phyloP scores from a whole-genome alignment of 2,888 invertebrate genomes.

The Andrena flavipes region DNA sequence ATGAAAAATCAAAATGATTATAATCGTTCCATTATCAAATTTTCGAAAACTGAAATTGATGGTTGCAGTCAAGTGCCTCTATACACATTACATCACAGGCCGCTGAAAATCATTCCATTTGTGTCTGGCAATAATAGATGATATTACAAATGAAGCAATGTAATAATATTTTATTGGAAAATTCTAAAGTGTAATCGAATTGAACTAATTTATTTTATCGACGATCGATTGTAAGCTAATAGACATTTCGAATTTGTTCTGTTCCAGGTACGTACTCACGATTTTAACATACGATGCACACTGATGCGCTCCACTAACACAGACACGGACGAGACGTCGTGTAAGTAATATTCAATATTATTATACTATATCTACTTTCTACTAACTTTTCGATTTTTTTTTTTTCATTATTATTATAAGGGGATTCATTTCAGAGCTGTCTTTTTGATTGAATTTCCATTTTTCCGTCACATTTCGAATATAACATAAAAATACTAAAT shows the following conservation, averaged over 20 bases:
- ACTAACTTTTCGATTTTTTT: background rate
- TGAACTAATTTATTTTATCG: background rate
- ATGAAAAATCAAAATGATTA: constrained; percentile 1
- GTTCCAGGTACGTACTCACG: constrained; percentile 57
- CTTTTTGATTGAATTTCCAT: too few species aligned
- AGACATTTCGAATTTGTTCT: background rate
- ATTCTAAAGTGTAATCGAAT: background rate
- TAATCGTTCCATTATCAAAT: background rate
- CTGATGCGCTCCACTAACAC: constrained; percentile 62
- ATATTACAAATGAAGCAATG: background rate
- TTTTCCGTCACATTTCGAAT: too few species aligned
- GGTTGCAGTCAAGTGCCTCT: background rate
- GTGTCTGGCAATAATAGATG: background rate
- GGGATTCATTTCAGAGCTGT: background rate
- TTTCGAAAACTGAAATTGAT: background rate
- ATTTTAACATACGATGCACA: constrained; percentile 62
- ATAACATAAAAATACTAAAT: background rate
- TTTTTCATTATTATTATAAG: background rate
- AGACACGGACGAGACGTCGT: constrained; percentile 63
- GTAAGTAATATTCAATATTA: constrained; percentile 48
- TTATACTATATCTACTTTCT: constrained; percentile 8
- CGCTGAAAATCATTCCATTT: constrained; percentile 13
- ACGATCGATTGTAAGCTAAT: background rate
- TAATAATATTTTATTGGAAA: constrained; percentile 1
- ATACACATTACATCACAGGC: background rate